Conservation (phyloP, 2,888 invertebrate species). For the Drosophila pseudotakahashii region DNA sequence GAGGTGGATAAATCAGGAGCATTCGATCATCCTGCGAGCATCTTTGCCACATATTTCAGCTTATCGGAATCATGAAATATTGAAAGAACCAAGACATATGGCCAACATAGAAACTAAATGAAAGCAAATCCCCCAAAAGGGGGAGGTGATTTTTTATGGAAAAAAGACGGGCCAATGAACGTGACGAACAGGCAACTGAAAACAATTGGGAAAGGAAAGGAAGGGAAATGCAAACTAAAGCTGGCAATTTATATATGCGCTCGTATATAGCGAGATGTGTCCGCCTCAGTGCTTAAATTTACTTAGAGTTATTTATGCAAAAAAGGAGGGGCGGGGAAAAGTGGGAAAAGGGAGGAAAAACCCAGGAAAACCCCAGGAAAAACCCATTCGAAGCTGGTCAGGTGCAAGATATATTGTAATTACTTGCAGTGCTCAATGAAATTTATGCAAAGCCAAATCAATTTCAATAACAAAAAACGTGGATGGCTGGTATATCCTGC, state of each 20-base stretch:
- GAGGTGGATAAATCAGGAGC: slow-evolving; percentile 8
- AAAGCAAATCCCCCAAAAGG: slow-evolving; percentile 51
- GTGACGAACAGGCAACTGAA: slow-evolving; percentile 62
- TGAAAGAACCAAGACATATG: slow-evolving; percentile 38
- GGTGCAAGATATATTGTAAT: slow-evolving; percentile 75
- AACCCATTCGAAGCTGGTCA: slow-evolving; percentile 4
- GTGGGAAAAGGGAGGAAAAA: neutral
- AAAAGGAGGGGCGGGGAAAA: neutral
- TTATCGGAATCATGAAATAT: slow-evolving; percentile 64
- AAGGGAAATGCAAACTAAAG: slow-evolving; percentile 44
- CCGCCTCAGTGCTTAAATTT: slow-evolving; percentile 61
- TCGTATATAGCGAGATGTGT: slow-evolving; percentile 35
- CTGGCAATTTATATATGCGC: slow-evolving; percentile 62
- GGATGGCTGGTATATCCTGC: slow-evolving; percentile 12
- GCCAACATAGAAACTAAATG: slow-evolving; percentile 40
- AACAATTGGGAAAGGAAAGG: slow-evolving; percentile 34
- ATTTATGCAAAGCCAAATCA: slow-evolving; percentile 77
- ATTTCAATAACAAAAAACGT: slow-evolving; percentile 72
- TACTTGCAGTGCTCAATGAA: slow-evolving; percentile 59
- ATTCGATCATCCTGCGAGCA: slow-evolving; percentile 39
- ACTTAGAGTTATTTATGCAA: slow-evolving; percentile 79
- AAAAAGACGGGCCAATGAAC: slow-evolving; percentile 71
- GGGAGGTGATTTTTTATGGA: neutral
- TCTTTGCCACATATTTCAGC: slow-evolving; percentile 46
- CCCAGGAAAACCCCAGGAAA: neutral